Conservation (phyloP, 2,797 vertebrate species). For the Picus viridis region DNA sequence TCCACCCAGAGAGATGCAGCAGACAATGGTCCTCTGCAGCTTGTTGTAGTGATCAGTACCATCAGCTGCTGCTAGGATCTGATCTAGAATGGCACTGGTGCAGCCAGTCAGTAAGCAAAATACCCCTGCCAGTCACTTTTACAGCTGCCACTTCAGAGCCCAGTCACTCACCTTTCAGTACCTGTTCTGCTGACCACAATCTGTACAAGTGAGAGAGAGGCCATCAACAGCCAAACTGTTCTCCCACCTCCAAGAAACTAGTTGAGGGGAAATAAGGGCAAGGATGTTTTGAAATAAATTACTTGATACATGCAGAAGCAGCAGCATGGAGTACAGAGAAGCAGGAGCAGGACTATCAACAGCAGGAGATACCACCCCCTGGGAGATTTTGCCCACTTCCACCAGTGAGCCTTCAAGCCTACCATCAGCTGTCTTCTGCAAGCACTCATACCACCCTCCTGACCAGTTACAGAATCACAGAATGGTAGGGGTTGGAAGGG, state of each 20-base stretch:
- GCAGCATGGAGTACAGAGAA: background rate
- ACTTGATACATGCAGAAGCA: background rate
- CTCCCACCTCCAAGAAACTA: background rate
- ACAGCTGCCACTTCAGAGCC: background rate
- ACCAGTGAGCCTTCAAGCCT: background rate
- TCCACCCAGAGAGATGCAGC: too few species aligned
- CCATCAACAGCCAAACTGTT: background rate
- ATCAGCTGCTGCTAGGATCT: background rate
- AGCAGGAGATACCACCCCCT: background rate
- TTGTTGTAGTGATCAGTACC: too few species aligned
- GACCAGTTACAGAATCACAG: background rate
- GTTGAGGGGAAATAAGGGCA: background rate
- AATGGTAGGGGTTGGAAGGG: too few species aligned
- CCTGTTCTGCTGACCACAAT: background rate
- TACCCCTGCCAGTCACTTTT: background rate
- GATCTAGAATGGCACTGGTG: background rate
- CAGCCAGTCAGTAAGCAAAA: background rate
- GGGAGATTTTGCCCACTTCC: background rate
- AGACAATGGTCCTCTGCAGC: too few species aligned
- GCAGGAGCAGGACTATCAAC: background rate
- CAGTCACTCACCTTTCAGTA: background rate
- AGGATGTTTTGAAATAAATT: background rate
- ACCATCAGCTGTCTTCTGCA: background rate
- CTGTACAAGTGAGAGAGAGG: background rate
- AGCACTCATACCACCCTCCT: background rate